phyloP scores from a whole-genome alignment of 2,888 invertebrate genomes.

The Plagiodera versicolora region DNA sequence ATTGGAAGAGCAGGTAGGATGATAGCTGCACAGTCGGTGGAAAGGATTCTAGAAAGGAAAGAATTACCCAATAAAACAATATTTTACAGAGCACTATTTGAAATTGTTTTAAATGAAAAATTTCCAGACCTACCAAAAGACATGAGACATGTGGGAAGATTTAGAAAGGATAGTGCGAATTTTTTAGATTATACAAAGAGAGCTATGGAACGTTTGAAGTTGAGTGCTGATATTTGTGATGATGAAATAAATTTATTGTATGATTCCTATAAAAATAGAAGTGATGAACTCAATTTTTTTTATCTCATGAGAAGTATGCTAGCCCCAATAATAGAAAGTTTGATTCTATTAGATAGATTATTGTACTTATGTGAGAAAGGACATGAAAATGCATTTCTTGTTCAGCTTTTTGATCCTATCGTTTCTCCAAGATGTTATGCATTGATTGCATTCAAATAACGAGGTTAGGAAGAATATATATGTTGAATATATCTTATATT shows the following conservation, averaged over 20 bases:
- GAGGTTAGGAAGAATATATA: neutral
- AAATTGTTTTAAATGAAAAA: constrained; percentile 61
- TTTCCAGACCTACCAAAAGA: constrained; percentile 51
- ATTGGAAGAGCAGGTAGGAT: constrained; percentile 81
- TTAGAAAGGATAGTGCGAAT: constrained; percentile 56
- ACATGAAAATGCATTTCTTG: constrained; percentile 63
- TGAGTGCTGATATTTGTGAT: constrained; percentile 57
- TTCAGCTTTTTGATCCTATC: constrained; percentile 81
- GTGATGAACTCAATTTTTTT: constrained; percentile 69
- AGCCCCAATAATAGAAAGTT: constrained; percentile 78
- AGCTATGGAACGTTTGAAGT: constrained; percentile 65
- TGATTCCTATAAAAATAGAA: constrained; percentile 51
- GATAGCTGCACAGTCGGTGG: constrained; percentile 83
- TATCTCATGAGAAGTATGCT: constrained; percentile 75
- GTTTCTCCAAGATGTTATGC: constrained; percentile 83
- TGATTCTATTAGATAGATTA: constrained; percentile 81
- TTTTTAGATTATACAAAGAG: constrained; percentile 72
- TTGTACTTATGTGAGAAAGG: constrained; percentile 72
- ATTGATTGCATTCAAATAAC: constrained; percentile 63
- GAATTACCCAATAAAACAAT: constrained; percentile 67
- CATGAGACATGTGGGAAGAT: constrained; percentile 61
- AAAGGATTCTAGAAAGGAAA: constrained; percentile 62
- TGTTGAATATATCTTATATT: neutral
- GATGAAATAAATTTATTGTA: constrained; percentile 55
- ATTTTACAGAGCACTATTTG: constrained; percentile 76